These are phyloP conservation scores for Drosophila orosa DNA, from an alignment of 1,140 invertebrate genomes.

Conservation along the genomic window DNA sequence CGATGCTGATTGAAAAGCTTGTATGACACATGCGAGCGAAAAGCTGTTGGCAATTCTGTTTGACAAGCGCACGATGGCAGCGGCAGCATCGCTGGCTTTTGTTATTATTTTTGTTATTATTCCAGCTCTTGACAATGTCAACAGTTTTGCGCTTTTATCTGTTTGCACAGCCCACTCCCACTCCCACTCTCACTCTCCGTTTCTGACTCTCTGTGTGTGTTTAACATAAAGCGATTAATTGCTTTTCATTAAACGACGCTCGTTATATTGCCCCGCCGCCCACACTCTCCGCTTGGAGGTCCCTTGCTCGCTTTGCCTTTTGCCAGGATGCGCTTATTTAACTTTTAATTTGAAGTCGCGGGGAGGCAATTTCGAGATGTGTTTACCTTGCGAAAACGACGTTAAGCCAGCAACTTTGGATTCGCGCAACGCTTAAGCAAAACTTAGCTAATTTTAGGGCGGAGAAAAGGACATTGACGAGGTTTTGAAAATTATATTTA, in stretches of 20 bases:
- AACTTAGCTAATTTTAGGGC: constrained; percentile 3
- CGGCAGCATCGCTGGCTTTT: constrained; percentile 17
- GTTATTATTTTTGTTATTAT: constrained; percentile 62
- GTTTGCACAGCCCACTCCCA: constrained; percentile 65
- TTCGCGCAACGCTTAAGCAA: neutral
- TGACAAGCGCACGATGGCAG: constrained; percentile 39
- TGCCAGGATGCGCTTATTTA: constrained; percentile 55
- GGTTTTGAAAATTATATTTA: neutral
- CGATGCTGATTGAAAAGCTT: constrained; percentile 65
- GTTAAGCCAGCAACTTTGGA: constrained; percentile 14
- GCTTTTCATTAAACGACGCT: constrained; percentile 73
- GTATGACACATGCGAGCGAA: constrained; percentile 31
- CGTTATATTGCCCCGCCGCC: constrained; percentile 2
- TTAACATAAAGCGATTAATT: constrained; percentile 81
- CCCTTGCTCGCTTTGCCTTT: constrained; percentile 5
- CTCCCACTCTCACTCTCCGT: neutral
- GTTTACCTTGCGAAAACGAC: constrained; percentile 48
- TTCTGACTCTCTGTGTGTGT: constrained; percentile 52
- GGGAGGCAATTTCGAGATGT: constrained; percentile 39
- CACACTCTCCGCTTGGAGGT: neutral
- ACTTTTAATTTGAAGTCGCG: constrained; percentile 73
- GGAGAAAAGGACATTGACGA: neutral
- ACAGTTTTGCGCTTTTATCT: constrained; percentile 78
- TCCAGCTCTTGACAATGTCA: constrained; percentile 74
- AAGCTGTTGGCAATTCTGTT: constrained; percentile 43